Percentiles rank a stretch among this genome's conserved stretches.
Conservation (phyloP, 2,797 vertebrate genomes). For the Heteromormyrus szaboi region DNA sequence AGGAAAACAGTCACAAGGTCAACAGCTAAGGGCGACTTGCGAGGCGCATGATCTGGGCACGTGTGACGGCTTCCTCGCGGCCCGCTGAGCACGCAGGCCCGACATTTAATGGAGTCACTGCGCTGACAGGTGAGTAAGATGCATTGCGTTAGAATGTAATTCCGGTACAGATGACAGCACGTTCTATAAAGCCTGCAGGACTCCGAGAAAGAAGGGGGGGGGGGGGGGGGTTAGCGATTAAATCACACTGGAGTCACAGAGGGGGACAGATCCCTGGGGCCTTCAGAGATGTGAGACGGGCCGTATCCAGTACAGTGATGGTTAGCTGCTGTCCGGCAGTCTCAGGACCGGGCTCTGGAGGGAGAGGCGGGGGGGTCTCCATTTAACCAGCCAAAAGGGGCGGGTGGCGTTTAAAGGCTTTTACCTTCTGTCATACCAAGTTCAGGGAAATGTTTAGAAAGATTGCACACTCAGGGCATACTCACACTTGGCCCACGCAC, state of each 20-base stretch:
- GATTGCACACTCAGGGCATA: background rate
- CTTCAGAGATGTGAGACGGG: background rate
- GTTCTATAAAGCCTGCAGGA: conserved; percentile 9
- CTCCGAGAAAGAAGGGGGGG: background rate
- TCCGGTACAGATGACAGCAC: background rate
- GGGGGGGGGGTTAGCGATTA: background rate
- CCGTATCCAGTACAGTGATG: background rate
- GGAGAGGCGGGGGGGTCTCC: background rate
- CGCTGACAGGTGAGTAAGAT: background rate
- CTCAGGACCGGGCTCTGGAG: background rate
- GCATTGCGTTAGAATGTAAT: background rate
- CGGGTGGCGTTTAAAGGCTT: background rate
- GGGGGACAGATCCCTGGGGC: background rate
- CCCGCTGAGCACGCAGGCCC: background rate
- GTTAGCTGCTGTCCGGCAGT: background rate
- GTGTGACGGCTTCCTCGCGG: background rate
- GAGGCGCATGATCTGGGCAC: background rate
- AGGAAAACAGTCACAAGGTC: background rate
- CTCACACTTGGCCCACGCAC: too few relatives aligned
- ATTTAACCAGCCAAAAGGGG: background rate
- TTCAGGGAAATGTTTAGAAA: background rate
- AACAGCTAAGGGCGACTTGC: background rate
- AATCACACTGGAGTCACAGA: background rate
- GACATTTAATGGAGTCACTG: background rate
- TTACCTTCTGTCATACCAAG: background rate